Conservation (phyloP, 2,888 invertebrate species). For the Nemapogon koenigi region DNA sequence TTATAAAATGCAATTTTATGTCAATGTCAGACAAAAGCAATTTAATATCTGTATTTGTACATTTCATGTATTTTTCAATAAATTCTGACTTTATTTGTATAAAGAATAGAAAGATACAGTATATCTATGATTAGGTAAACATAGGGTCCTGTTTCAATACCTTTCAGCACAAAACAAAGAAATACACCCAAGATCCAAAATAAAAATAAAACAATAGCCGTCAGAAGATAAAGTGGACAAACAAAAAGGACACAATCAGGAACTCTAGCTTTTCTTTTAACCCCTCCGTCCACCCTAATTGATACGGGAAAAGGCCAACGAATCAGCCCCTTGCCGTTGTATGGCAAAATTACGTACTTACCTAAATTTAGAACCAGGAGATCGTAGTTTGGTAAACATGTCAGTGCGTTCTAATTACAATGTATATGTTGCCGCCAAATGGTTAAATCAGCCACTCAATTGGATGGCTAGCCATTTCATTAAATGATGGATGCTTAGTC, state of each 20-base stretch:
- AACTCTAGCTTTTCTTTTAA: too few relatives aligned
- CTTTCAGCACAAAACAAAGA: neutral
- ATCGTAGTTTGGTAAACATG: too few relatives aligned
- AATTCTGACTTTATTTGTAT: constrained; percentile 5
- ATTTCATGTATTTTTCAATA: too few relatives aligned
- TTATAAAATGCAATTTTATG: too few relatives aligned
- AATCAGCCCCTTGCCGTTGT: neutral
- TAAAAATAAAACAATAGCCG: constrained; percentile 1
- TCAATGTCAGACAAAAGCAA: too few relatives aligned
- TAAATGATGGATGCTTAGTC: too few relatives aligned
- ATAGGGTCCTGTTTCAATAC: neutral
- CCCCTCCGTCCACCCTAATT: constrained; percentile 32
- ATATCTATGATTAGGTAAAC: neutral
- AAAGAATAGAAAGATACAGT: neutral
- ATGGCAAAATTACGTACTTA: neutral
- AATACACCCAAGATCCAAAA: neutral
- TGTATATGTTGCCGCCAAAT: too few relatives aligned
- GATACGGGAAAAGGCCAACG: constrained; percentile 36
- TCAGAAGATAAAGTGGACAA: constrained; percentile 6
- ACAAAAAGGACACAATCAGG: constrained; percentile 5
- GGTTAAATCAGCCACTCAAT: too few relatives aligned
- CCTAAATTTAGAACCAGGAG: too few relatives aligned
- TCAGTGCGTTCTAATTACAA: too few relatives aligned
- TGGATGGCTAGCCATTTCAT: too few relatives aligned
- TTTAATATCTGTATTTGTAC: too few relatives aligned